Base-by-base conservation (phyloP, 2,113 vertebrate genomes). In the Platysternon megacephalum region DNA sequence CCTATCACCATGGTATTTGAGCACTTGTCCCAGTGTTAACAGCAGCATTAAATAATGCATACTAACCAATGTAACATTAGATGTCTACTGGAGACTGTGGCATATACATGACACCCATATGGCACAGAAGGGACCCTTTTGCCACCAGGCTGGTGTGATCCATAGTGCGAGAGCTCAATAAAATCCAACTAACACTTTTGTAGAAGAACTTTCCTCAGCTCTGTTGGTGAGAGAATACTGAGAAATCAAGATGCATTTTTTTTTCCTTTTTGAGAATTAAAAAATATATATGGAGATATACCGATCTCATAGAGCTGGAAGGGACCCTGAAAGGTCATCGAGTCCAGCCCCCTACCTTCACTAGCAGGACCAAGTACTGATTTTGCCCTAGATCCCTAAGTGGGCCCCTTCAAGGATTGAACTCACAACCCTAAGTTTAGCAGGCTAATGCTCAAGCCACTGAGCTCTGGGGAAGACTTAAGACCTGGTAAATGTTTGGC, bases 61-160 rank as follows among this genome's bases (percentile, higher is more conserved):
- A 91, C 87, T 95, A 90, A 96, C 84, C 86, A 79, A 86, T 29
- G 44, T 78, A 44, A 91, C 94, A 91, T 51, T 74, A 46, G 42
- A 87, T 95, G 82, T 85, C 53, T 79, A 94, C 83, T 42, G 81
- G 95, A 49, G 87, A 52, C n/a, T 4, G 55, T 86, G 56, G 6
- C 95, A 72, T 39, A 21, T 39, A 68, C 88, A 94, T 29, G 42
- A 44, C 74, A 78, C 42, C 10, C 11, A 49, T 65, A 74, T 29
- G 76, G 17, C 86, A 58, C 84, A 93, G 88, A 89, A 86, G 93
- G 88, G 42, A 11, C 55, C 85, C 86, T 84, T 83, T 44, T 93
- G 90, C 85, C 88, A 89, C 58, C 76, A 86, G 55, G 87, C 42
- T 85, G 56, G 48, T 49, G 52, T 65, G 51, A 32, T 93, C 85